Conservation (phyloP, 2,888 invertebrate species). For the Xanthia togata region DNA sequence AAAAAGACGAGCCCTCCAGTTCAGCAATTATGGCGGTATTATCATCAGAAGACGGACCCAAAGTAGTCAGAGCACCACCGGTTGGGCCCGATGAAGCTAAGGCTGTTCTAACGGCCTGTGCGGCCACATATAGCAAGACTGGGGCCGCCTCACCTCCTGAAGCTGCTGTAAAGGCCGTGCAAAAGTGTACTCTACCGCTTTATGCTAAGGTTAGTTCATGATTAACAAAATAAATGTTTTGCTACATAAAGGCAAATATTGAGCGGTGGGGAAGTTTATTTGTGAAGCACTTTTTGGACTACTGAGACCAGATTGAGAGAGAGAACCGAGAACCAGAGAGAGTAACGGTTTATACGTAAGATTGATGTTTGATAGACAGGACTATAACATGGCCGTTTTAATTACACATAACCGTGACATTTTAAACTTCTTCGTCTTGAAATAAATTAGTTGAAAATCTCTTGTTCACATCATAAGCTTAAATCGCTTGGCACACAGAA, state of each 20-base stretch:
- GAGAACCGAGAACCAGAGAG: no score
- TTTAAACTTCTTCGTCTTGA: no score
- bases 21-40: slow-evolving; percentile 89
- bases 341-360: no score
- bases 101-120: slow-evolving; percentile 83
- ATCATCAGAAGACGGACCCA: slow-evolving; percentile 86
- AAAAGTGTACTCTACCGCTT: slow-evolving; percentile 92
- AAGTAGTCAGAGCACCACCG: slow-evolving; percentile 84
- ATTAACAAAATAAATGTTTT: not conserved
- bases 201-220: slow-evolving; percentile 91
- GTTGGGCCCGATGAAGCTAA: slow-evolving; percentile 85
- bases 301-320: not conserved
- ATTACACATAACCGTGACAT: no score
- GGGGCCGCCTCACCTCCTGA: slow-evolving; percentile 91
- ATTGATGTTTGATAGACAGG: no score
- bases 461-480: not conserved
- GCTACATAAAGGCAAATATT: no score
- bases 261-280: no score
- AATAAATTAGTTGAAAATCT: not conserved
- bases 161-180: slow-evolving; percentile 91
- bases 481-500: no score
- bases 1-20: slow-evolving; percentile 86
- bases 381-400: no score
- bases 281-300: not conserved
- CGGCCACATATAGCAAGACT: slow-evolving; percentile 84